phyloP scores from a whole-genome alignment of 2,113 vertebrate species.

The Cranoglanis bouderius region DNA sequence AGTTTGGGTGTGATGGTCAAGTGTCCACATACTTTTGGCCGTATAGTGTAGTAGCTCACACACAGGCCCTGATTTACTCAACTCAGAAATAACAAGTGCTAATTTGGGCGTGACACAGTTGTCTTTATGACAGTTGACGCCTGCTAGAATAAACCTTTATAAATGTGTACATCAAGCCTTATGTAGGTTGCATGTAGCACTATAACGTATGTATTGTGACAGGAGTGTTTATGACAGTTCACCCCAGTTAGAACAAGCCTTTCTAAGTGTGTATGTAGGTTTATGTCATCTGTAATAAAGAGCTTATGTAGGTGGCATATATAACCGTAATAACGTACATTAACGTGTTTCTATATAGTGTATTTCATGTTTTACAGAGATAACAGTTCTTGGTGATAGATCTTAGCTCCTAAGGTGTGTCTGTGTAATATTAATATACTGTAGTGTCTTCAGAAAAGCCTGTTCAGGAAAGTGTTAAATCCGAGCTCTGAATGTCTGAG shows the following conservation, averaged over 20 bases:
- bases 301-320: background rate
- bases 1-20: background rate
- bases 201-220: background rate
- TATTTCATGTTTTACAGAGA: background rate
- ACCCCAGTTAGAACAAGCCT: background rate
- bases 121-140: too few relatives aligned
- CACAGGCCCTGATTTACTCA: background rate
- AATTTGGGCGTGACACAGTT: too few relatives aligned
- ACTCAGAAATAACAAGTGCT: too few relatives aligned
- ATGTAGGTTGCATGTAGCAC: background rate
- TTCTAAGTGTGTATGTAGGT: background rate
- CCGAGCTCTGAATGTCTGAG: slow-evolving; percentile 7
- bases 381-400: background rate
- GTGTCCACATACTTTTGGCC: background rate
- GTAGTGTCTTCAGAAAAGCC: slow-evolving; percentile 1
- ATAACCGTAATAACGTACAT: too few relatives aligned
- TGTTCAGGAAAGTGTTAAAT: slow-evolving; percentile 17
- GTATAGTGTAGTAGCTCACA: background rate
- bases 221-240: background rate
- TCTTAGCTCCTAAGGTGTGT: background rate
- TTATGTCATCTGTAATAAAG: background rate
- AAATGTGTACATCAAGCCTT: too few relatives aligned
- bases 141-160: too few relatives aligned
- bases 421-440: background rate
- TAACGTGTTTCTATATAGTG: background rate